Evolutionary conservation across 2,113 vertebrate genomes (phyloP).

Genomic region (Lanius collurio): DNA sequence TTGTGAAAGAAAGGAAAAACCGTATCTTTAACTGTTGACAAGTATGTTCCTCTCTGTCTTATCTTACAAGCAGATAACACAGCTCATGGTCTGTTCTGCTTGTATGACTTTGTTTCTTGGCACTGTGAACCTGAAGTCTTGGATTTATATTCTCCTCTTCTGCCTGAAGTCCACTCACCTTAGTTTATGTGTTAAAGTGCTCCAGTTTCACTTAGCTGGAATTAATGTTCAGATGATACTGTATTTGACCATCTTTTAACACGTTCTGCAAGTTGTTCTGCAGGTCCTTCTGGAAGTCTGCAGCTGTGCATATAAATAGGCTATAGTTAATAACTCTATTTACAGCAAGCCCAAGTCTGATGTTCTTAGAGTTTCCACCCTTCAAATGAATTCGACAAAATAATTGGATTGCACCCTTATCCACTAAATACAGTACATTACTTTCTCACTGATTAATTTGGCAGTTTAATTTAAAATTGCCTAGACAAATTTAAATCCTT

Average conservation of each 20-base stretch:
- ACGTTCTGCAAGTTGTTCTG: background rate
- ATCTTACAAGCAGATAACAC: background rate
- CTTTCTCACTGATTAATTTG: constrained; percentile 14
- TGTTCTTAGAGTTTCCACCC: constrained; percentile 1
- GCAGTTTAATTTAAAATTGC: constrained; percentile 5
- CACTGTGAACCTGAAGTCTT: background rate
- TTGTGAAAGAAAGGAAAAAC: background rate
- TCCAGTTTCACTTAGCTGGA: constrained; percentile 13
- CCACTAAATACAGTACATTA: background rate
- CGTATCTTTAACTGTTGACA: background rate
- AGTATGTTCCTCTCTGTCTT: background rate
- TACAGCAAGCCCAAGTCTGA: background rate
- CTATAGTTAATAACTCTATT: constrained; percentile 10
- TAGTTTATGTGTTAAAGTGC: background rate
- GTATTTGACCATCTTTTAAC: constrained; percentile 12
- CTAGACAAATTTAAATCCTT: background rate
- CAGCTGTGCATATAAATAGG: constrained; percentile 13
- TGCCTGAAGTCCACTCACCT: constrained; percentile 2
- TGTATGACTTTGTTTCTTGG: background rate
- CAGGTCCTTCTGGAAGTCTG: constrained; percentile 1
- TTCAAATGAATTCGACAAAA: constrained; percentile 35
- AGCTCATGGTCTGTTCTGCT: background rate
- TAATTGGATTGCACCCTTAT: constrained; percentile 33
- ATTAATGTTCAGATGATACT: constrained; percentile 21
- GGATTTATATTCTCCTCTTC: background rate